A percentile compares a stretch with the other conserved stretches of the same genome.
Conservation (phyloP, 2,113 vertebrate species). For the Rhinolophus ferrumequinum region DNA sequence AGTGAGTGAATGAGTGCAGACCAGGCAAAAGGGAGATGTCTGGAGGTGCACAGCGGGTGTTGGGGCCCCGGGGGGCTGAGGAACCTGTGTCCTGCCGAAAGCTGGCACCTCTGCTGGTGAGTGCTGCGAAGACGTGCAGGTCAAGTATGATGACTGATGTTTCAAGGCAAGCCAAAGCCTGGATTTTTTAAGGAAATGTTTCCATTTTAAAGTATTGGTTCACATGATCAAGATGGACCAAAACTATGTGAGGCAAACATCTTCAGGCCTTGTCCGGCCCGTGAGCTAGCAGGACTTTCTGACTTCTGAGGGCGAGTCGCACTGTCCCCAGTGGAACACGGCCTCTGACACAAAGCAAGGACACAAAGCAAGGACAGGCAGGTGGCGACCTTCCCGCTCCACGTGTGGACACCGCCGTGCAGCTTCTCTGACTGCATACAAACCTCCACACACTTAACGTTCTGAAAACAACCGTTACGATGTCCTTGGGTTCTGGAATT, state of each 20-base stretch:
- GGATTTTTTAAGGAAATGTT: neutral
- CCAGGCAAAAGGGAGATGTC: neutral
- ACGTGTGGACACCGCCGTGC: too few species aligned
- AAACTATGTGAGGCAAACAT: neutral
- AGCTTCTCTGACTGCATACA: too few species aligned
- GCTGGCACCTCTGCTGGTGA: rapidly evolving
- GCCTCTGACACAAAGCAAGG: neutral
- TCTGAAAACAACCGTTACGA: neutral
- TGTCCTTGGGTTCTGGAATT: rapidly evolving
- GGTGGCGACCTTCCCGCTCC: neutral
- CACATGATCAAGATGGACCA: neutral
- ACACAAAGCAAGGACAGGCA: too few species aligned
- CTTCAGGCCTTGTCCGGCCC: neutral
- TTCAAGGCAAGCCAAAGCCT: neutral
- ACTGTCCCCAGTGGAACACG: too few species aligned
- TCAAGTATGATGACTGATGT: too few species aligned
- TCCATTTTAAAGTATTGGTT: neutral
- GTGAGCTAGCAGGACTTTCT: rapidly evolving
- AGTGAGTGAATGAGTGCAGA: neutral
- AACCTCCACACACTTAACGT: neutral
- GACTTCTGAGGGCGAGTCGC: neutral
- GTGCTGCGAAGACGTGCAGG: rapidly evolving
- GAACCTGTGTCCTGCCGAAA: rapidly evolving
- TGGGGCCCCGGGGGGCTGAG: too few species aligned
- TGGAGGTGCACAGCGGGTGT: neutral